Evolutionary conservation across 2,113 vertebrate species (phyloP).

Genomic region (Toxotes jaculatrix): DNA sequence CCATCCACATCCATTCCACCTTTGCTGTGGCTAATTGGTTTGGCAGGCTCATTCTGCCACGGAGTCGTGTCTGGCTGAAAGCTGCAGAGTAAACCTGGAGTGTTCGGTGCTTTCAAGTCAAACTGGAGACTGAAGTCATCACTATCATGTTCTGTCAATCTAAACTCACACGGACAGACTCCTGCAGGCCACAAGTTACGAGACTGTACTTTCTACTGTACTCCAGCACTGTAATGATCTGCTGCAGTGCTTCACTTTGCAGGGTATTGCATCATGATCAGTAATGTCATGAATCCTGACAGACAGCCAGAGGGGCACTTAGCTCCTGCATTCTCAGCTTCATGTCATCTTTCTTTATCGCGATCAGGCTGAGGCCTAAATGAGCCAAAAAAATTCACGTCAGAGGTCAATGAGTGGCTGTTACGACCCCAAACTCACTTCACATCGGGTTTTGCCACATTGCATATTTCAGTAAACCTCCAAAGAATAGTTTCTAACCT

Average conservation of each 20-base stretch:
- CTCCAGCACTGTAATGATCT: constrained; percentile 44
- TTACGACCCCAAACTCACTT: constrained; percentile 2
- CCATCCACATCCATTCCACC: constrained; percentile 46
- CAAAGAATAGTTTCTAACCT: not conserved
- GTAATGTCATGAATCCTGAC: constrained; percentile 54
- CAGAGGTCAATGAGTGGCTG: not conserved
- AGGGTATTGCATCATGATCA: constrained; percentile 70
- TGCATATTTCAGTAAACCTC: not conserved
- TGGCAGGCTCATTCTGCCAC: constrained; percentile 44
- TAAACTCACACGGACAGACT: constrained; percentile 41
- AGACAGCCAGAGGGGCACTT: constrained; percentile 54
- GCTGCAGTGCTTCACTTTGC: constrained; percentile 60
- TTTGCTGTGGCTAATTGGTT: constrained; percentile 63
- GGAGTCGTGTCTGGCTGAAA: constrained; percentile 41
- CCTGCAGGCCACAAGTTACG: constrained; percentile 45
- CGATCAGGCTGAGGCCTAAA: not conserved
- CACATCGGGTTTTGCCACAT: constrained; percentile 19
- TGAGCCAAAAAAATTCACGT: not conserved
- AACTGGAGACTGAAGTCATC: constrained; percentile 1
- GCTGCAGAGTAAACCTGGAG: constrained; percentile 17
- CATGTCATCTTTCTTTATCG: constrained; percentile 28
- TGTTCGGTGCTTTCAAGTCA: constrained; percentile 5
- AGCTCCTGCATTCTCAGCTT: constrained; percentile 35
- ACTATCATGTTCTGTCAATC: constrained; percentile 11
- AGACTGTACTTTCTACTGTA: constrained; percentile 54